These are phyloP conservation scores for Gymnarchus niloticus DNA, from an alignment of 2,113 vertebrate species.

Conservation along the genomic window DNA sequence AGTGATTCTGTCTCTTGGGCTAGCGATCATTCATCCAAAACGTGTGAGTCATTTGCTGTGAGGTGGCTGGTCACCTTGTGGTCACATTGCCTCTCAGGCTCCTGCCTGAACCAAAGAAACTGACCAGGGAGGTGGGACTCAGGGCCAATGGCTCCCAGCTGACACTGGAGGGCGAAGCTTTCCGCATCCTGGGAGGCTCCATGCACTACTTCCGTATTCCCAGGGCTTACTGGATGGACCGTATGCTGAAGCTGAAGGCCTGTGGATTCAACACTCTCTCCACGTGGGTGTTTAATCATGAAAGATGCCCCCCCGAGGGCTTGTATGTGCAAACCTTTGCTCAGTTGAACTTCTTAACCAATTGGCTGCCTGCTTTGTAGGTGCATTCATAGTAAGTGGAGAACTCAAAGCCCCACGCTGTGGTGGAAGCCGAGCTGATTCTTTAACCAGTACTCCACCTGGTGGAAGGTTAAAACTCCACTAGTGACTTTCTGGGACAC, in stretches of 20 bases:
- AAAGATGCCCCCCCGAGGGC: not conserved
- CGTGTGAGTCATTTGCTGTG: not conserved
- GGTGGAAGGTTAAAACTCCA: not conserved
- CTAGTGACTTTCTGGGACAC: not conserved
- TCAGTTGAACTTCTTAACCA: not conserved
- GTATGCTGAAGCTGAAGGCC: conserved; percentile 34
- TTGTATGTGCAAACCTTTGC: not conserved
- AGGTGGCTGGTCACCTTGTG: not conserved
- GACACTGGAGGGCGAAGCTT: conserved; percentile 56
- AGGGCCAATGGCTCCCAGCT: conserved; percentile 48
- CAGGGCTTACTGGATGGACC: conserved; percentile 67
- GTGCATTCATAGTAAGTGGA: not conserved
- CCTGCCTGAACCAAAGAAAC: not conserved
- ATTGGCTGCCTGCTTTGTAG: not conserved
- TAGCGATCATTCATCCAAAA: not conserved
- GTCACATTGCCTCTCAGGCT: conserved; percentile 3
- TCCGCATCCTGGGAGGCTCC: conserved; percentile 64
- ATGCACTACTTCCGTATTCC: conserved; percentile 69
- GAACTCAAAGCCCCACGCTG: too few relatives aligned
- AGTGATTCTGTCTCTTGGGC: too few relatives aligned
- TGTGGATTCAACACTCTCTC: conserved; percentile 71
- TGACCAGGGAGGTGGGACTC: conserved; percentile 53
- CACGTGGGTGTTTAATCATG: conserved; percentile 53
- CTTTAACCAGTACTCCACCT: not conserved
- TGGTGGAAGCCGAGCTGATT: too few relatives aligned